Percentiles rank a stretch among this genome's conserved stretches.
phyloP scores from a whole-genome alignment of 1,140 invertebrate species.

The Leptinotarsa texana region DNA sequence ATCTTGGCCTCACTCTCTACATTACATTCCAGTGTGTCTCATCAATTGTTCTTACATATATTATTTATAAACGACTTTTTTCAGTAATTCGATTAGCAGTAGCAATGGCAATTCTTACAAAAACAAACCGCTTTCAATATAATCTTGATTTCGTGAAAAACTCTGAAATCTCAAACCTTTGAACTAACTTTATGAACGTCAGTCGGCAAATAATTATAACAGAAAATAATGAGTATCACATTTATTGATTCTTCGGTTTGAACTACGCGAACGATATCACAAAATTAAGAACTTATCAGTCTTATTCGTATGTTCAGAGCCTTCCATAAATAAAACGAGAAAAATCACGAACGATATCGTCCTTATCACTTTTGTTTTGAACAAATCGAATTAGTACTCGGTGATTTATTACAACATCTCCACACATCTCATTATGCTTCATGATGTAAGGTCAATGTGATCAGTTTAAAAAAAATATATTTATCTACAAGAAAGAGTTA shows the following conservation, averaged over 20 bases:
- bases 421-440: conserved; percentile 34
- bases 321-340: not conserved
- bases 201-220: not conserved
- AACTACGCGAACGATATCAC: no score
- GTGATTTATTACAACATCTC: conserved; percentile 37
- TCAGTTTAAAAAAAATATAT: conserved; percentile 20
- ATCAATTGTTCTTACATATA: no score
- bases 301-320: no score
- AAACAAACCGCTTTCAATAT: not conserved
- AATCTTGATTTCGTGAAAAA: not conserved
- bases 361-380: not conserved
- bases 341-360: not conserved
- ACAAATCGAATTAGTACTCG: conserved; percentile 15
- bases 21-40: no score
- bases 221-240: no score
- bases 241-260: no score
- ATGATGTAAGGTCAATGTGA: conserved; percentile 36
- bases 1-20: no score
- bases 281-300: no score
- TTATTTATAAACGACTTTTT: no score
- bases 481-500: not conserved
- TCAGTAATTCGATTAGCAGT: no score
- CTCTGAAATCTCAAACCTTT: not conserved
- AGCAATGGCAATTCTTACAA: no score
- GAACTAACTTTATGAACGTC: not conserved